Conservation (phyloP, 2,797 vertebrate species). For the Gadopsis bispinosus region DNA sequence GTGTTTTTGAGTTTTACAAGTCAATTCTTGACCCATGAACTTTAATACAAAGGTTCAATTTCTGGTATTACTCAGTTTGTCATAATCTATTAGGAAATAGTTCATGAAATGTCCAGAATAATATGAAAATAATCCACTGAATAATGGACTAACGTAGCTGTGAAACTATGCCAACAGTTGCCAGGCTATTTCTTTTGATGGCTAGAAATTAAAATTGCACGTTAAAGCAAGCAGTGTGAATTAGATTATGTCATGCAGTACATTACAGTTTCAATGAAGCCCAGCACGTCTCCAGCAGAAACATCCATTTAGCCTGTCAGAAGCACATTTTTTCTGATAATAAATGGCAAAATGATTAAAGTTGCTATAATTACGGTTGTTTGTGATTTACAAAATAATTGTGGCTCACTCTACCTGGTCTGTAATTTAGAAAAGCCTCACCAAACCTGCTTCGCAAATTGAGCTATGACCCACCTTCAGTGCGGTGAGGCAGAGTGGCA, state of each 20-base stretch:
- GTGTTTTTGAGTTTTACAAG: neutral
- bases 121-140: neutral
- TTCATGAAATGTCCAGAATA: neutral
- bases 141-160: neutral
- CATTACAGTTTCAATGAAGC: constrained; percentile 1
- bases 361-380: neutral
- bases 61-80: neutral
- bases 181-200: neutral
- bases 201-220: neutral
- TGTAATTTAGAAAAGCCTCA: constrained; percentile 7
- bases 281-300: constrained; percentile 8
- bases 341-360: constrained; percentile 2
- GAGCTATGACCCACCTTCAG: neutral
- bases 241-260: constrained; percentile 11
- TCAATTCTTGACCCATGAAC: neutral
- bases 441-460: neutral
- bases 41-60: neutral
- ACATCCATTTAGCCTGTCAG: constrained; percentile 9
- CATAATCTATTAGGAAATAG: neutral
- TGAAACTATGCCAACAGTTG: neutral
- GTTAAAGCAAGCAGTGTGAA: constrained; percentile 22
- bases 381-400: constrained; percentile 22
- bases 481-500: neutral
- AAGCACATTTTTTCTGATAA: neutral
- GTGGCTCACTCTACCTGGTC: neutral